Evolutionary conservation across 2,113 vertebrate genomes (phyloP).

Genomic region (Ia io): DNA sequence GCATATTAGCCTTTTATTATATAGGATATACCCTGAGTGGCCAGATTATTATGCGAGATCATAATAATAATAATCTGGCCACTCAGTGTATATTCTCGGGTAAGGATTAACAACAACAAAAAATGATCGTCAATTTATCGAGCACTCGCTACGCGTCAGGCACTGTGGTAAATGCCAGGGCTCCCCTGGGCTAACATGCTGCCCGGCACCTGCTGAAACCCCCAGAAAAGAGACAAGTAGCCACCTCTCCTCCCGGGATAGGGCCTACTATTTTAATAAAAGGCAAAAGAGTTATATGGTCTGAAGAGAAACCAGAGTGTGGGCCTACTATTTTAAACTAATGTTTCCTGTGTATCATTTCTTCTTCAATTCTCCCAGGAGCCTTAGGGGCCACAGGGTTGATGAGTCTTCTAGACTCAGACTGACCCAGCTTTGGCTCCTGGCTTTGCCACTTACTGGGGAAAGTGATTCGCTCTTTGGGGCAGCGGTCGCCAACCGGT

Average conservation of each 20-base stretch:
- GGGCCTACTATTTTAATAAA: background rate
- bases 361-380: background rate
- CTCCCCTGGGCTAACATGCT: rapidly evolving
- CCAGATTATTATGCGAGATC: too few species aligned
- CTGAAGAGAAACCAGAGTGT: too few species aligned
- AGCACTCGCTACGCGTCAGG: background rate
- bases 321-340: background rate
- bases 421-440: background rate
- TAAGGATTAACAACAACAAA: too few species aligned
- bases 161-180: background rate
- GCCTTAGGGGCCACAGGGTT: background rate
- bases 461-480: background rate
- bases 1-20: too few species aligned
- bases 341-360: background rate
- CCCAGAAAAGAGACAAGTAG: background rate
- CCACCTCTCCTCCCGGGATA: background rate
- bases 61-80: too few species aligned
- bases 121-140: background rate
- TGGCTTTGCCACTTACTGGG: background rate
- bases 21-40: too few species aligned
- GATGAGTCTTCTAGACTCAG: background rate
- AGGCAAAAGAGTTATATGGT: too few species aligned
- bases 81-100: too few species aligned
- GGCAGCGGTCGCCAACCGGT: too few species aligned
- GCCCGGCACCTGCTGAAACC: background rate